These are phyloP conservation scores for Prunella strophiata DNA, from an alignment of 2,797 vertebrate species.

Conservation along the genomic window DNA sequence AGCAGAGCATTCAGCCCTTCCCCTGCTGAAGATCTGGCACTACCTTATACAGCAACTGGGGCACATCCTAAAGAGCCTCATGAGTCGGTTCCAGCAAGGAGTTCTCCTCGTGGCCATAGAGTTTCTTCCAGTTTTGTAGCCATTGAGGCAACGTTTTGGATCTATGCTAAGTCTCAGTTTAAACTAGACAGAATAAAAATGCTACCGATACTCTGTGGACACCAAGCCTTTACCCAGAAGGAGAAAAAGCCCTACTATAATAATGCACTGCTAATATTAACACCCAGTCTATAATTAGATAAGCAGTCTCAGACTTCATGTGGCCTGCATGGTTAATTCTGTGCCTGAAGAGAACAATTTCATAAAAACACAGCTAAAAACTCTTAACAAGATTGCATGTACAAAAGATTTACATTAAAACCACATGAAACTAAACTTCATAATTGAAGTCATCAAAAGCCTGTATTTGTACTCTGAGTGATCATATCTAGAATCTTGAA, in stretches of 20 bases:
- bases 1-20: not conserved
- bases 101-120: not conserved
- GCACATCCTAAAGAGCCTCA: not conserved
- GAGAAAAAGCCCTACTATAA: not conserved
- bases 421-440: constrained; percentile 72
- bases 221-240: not conserved
- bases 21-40: not conserved
- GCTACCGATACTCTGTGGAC: constrained; percentile 15
- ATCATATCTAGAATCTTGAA: constrained; percentile 57
- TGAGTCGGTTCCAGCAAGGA: not conserved
- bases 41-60: not conserved
- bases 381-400: constrained; percentile 75
- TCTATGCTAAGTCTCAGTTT: constrained; percentile 2
- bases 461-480: constrained; percentile 38
- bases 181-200: constrained; percentile 15
- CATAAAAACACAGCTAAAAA: constrained; percentile 67
- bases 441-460: constrained; percentile 65
- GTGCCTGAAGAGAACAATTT: constrained; percentile 54
- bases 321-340: constrained; percentile 65
- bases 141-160: not conserved
- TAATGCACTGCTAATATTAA: not conserved
- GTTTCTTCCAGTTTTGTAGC: not conserved
- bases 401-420: constrained; percentile 84
- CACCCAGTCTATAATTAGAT: not conserved
- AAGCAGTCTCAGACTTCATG: constrained; percentile 34